These are phyloP conservation scores for Lathronympha strigana DNA, from an alignment of 2,888 invertebrate genomes.

Conservation along the genomic window DNA sequence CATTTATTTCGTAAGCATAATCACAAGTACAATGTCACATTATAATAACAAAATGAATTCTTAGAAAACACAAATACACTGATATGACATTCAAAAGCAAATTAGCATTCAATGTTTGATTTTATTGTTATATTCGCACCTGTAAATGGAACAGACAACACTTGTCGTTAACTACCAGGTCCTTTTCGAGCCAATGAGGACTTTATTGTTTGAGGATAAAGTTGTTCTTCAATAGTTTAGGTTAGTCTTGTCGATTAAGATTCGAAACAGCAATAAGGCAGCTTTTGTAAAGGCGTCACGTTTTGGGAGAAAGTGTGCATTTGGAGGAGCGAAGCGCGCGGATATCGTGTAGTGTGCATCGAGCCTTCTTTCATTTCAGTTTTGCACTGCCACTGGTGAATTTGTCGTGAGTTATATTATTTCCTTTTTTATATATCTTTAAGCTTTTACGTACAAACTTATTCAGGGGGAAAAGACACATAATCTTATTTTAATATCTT, in stretches of 20 bases:
- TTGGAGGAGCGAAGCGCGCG: conserved; percentile 27
- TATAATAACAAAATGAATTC: conserved; percentile 10
- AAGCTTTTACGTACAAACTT: too few species aligned
- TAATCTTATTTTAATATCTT: too few species aligned
- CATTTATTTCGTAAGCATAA: background rate
- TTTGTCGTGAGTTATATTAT: background rate
- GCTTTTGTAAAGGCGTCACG: conserved; percentile 39
- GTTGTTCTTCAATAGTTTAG: background rate
- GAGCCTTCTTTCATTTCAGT: conserved; percentile 22
- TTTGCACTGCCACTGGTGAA: conserved; percentile 17
- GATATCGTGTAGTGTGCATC: conserved; percentile 34
- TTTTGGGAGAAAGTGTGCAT: conserved; percentile 40
- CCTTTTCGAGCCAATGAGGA: background rate
- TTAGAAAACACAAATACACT: conserved; percentile 29
- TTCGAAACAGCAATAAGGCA: conserved; percentile 35
- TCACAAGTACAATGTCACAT: background rate
- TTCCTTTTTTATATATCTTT: background rate
- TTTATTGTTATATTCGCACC: conserved; percentile 38
- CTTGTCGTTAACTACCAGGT: conserved; percentile 8
- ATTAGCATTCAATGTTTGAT: conserved; percentile 38
- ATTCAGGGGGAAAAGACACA: too few species aligned
- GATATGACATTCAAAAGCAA: conserved; percentile 31
- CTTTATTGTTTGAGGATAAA: background rate
- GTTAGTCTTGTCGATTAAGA: conserved; percentile 28
- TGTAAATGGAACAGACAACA: conserved; percentile 15